Percentiles rank a stretch among this genome's conserved stretches.
These are phyloP conservation scores for Anabacerthia variegaticeps DNA, from an alignment of 2,797 vertebrate species.

Conservation along the genomic window DNA sequence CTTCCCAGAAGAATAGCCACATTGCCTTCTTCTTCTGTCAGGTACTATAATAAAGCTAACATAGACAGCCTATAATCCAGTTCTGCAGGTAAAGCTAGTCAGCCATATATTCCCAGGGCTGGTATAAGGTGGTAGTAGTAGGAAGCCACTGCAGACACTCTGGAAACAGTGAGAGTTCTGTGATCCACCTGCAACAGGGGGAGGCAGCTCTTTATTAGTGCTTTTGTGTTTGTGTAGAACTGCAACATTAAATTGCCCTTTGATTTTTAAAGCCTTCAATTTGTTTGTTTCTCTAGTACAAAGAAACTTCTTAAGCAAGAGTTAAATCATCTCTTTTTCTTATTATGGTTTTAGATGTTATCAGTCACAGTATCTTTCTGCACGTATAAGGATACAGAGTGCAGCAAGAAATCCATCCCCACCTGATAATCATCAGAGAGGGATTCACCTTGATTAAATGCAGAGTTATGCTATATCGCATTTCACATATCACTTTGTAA, in stretches of 20 bases:
- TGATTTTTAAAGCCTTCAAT: constrained; percentile 67
- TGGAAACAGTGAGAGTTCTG: constrained; percentile 21
- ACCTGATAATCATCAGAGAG: constrained; percentile 54
- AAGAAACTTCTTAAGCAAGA: constrained; percentile 63
- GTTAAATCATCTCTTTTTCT: constrained; percentile 68
- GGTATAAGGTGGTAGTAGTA: background rate
- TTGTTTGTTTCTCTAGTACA: constrained; percentile 67
- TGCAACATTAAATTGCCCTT: constrained; percentile 61
- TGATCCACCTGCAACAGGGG: constrained; percentile 45
- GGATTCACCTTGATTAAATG: constrained; percentile 69
- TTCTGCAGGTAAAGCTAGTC: constrained; percentile 1
- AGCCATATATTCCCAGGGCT: background rate
- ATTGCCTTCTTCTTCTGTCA: background rate
- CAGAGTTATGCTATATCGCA: constrained; percentile 17
- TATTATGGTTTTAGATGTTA: constrained; percentile 65
- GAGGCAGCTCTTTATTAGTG: constrained; percentile 10
- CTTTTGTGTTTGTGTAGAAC: constrained; percentile 25
- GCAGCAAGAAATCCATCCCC: constrained; percentile 59
- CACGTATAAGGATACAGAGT: background rate
- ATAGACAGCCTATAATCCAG: background rate
- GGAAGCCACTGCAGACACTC: background rate
- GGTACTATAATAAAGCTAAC: background rate
- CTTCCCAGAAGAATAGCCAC: background rate
- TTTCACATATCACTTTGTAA: constrained; percentile 27
- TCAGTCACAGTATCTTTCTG: constrained; percentile 31